phyloP scores from a whole-genome alignment of 2,113 vertebrate genomes.

The Poicephalus gulielmi region DNA sequence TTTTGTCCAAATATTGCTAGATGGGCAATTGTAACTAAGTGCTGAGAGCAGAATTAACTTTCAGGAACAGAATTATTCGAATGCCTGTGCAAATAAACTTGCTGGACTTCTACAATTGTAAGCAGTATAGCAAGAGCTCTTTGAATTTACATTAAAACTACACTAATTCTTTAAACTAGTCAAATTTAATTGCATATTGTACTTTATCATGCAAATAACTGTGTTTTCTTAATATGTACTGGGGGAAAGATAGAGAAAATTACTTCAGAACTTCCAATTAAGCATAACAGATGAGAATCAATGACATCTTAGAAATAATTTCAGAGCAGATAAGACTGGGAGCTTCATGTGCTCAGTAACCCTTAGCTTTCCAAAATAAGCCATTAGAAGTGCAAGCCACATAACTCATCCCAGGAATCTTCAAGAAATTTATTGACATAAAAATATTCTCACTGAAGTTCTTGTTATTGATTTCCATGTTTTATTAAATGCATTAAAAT shows the following conservation, averaged over 20 bases:
- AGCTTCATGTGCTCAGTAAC: neutral
- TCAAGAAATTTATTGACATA: neutral
- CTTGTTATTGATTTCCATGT: neutral
- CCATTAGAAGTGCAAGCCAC: neutral
- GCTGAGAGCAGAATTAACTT: neutral
- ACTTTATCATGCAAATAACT: slow-evolving; percentile 40
- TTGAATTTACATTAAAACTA: slow-evolving; percentile 32
- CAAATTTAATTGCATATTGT: slow-evolving; percentile 38
- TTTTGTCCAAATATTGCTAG: neutral
- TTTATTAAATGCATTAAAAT: slow-evolving; percentile 18
- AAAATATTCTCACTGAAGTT: neutral
- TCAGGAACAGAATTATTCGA: neutral
- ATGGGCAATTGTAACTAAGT: neutral
- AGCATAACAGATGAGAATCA: slow-evolving; percentile 25
- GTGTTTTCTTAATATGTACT: slow-evolving; percentile 20
- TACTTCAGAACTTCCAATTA: slow-evolving; percentile 36
- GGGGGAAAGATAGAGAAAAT: neutral
- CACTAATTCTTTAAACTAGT: slow-evolving; percentile 39
- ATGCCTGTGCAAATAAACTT: slow-evolving; percentile 5
- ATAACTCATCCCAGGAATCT: neutral
- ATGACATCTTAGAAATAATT: slow-evolving; percentile 18
- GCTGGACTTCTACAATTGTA: neutral
- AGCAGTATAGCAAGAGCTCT: neutral
- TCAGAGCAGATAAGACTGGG: neutral
- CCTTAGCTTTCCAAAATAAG: neutral